Conservation (phyloP, 1,140 invertebrate genomes). For the Papilio helenus region DNA sequence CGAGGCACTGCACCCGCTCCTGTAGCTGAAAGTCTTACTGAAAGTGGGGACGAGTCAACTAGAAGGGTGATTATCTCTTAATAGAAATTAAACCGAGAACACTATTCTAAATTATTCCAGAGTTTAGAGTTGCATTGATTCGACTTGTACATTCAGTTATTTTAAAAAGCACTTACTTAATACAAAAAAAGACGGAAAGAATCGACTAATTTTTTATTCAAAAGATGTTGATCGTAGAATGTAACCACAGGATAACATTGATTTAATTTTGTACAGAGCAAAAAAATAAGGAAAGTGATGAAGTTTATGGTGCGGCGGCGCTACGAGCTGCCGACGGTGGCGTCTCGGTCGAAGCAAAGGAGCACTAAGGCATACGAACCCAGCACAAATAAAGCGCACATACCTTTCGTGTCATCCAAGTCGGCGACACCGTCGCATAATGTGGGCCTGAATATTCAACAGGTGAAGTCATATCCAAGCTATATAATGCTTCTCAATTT, state of each 20-base stretch:
- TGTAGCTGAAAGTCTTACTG: not conserved
- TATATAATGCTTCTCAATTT: not conserved
- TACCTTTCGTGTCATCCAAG: slow-evolving; percentile 64
- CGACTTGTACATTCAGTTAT: too few species aligned
- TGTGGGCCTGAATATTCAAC: slow-evolving; percentile 72
- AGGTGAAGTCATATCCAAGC: slow-evolving; percentile 46
- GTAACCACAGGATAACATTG: not conserved
- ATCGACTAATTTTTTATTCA: not conserved
- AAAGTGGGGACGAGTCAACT: not conserved
- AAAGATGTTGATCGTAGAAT: not conserved
- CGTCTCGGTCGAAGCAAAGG: slow-evolving; percentile 70
- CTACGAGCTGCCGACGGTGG: slow-evolving; percentile 69
- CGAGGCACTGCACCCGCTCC: not conserved
- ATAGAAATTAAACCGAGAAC: not conserved
- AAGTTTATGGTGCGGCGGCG: slow-evolving; percentile 55
- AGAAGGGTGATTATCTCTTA: not conserved
- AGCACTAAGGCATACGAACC: slow-evolving; percentile 53
- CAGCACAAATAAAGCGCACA: slow-evolving; percentile 52
- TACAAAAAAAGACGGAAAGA: not conserved
- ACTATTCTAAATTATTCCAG: too few species aligned
- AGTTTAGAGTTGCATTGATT: too few species aligned
- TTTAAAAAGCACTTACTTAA: too few species aligned
- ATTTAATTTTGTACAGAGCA: slow-evolving; percentile 10
- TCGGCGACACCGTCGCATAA: slow-evolving; percentile 70
- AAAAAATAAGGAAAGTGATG: slow-evolving; percentile 14